Evolutionary conservation across 2,797 vertebrate genomes (phyloP), one percentile per base, ranked within the genome.

Genomic region (Gymnocypris eckloni): DNA sequence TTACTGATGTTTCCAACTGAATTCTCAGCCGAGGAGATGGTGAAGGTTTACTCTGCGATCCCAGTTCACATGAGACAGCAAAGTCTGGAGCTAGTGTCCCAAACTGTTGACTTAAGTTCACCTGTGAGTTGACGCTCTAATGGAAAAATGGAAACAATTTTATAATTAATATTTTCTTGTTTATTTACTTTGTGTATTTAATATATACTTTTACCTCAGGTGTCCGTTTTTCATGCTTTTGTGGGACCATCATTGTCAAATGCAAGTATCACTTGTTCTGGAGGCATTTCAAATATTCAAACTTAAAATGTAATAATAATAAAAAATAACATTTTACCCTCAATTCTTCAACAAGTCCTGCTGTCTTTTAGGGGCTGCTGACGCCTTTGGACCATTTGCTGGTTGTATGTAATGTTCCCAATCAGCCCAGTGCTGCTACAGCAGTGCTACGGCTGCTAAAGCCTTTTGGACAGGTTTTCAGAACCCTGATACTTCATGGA

Each of bases 1-100:
- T 95, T 96, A 22, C 70, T 98, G 28, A 95, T 95, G 8, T 87
- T 98, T 67, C 73, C 89, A 45, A 94, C 90, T 33, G 59, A 83
- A 28, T 96, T 95, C 11, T 94, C 95, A 6, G 96, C 96, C 3
- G 90, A 96, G 20, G 96, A 97, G 87, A 95, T 98, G 88, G 92
- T 97, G n/a, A 97, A 96, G 41, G 96, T 96, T 84, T 94, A 96
- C 87, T 89, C 86, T n/a, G 95, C 95, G 37, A 95, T 93, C 11
- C 96, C 96, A 0, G 92, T 93, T 93, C 94, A 83, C 93, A 90
- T 67, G 94, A 87, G 78, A 80, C 67, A 96, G 86, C 93, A 98
- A 52, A 93, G 91, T 72, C 92, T 97, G 82, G 88, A 61, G 20
- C 69, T 92, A 61, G 79, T 94, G 48, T 92, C 94, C 54, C 93